Evolutionary conservation across 2,888 invertebrate genomes (phyloP).

Genomic region (Lomographa bimaculata): DNA sequence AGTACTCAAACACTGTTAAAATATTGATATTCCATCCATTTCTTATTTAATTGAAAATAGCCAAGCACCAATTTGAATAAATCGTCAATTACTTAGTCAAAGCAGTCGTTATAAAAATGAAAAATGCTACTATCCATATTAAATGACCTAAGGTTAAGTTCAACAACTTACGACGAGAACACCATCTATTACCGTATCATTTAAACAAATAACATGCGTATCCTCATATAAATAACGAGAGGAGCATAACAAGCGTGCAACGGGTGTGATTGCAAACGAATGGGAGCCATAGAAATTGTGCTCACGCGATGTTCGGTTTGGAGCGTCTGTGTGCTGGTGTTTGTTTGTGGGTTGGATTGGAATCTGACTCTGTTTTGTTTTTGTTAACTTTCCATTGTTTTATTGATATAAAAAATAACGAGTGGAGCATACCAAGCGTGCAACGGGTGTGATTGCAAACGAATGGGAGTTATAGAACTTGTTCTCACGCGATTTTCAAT

Average conservation of each 20-base stretch:
- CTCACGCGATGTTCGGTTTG: too few species aligned
- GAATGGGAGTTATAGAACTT: too few species aligned
- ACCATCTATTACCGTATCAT: conserved; percentile 25
- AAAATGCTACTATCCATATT: conserved; percentile 7
- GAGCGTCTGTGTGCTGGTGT: too few species aligned
- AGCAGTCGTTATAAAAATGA: conserved; percentile 13
- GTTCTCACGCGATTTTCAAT: too few species aligned
- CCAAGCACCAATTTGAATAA: not conserved
- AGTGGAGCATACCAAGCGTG: conserved; percentile 22
- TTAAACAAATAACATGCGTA: conserved; percentile 31
- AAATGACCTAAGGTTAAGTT: conserved; percentile 15
- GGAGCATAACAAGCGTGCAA: conserved; percentile 22
- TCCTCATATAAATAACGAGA: conserved; percentile 22
- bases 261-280: conserved; percentile 17
- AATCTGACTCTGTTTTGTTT: too few species aligned
- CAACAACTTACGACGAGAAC: conserved; percentile 14
- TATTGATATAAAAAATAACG: too few species aligned
- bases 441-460: conserved; percentile 19
- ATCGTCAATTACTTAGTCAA: conserved; percentile 1
- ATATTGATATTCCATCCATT: too few species aligned
- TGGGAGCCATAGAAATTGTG: not conserved
- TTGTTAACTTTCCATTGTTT: too few species aligned
- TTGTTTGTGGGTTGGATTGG: too few species aligned
- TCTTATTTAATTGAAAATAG: too few species aligned
- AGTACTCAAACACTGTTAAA: too few species aligned